Conservation (phyloP, 2,888 invertebrate genomes). For the Pammene aurita region DNA sequence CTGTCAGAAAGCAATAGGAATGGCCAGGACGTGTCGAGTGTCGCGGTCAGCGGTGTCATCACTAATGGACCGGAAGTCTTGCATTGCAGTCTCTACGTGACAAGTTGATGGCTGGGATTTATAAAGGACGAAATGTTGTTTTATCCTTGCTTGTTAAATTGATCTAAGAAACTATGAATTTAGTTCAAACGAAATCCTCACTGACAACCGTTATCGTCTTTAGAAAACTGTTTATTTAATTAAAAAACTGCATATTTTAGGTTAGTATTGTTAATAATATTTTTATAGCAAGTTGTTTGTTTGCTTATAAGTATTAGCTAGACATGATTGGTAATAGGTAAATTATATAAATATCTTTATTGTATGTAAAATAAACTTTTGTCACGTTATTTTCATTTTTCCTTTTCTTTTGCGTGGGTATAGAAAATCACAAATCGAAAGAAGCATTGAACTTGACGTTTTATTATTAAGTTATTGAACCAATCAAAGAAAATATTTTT, state of each 20-base stretch:
- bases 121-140: not conserved
- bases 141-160: not conserved
- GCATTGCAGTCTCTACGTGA: constrained; percentile 24
- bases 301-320: no score
- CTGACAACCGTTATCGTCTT: no score
- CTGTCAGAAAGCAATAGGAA: not conserved
- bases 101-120: constrained; percentile 14
- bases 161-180: not conserved
- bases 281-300: no score
- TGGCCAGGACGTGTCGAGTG: constrained; percentile 32
- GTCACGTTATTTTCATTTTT: not conserved
- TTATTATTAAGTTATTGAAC: constrained; percentile 34
- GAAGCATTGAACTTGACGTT: constrained; percentile 22
- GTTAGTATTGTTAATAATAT: no score
- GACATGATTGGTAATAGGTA: no score
- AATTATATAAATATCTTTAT: not conserved
- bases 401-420: not conserved
- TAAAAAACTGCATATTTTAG: no score
- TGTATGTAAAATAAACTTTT: not conserved
- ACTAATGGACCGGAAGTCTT: constrained; percentile 38
- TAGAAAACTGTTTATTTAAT: no score
- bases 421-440: constrained; percentile 11
- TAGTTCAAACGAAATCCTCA: not conserved
- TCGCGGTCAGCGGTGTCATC: constrained; percentile 35
- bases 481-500: constrained; percentile 39